Percentiles rank a stretch among this genome's conserved stretches.
These are phyloP conservation scores for Tupaia tana DNA, from an alignment of 2,113 vertebrate species.

Conservation along the genomic window DNA sequence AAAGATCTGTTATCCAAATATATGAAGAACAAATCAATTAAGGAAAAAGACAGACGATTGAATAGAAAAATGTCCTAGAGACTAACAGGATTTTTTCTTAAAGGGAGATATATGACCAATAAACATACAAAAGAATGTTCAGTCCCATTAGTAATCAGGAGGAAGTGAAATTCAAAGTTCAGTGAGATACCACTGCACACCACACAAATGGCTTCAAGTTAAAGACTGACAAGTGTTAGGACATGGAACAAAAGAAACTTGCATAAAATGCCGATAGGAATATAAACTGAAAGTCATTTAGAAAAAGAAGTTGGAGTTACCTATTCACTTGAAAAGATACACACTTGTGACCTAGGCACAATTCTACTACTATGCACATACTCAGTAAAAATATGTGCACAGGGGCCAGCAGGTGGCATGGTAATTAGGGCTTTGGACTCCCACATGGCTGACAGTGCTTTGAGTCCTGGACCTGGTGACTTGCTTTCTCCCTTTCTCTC, in stretches of 20 bases:
- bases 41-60: background rate
- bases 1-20: background rate
- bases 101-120: background rate
- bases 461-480: too few species aligned
- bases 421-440: too few species aligned
- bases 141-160: conserved; percentile 44
- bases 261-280: conserved; percentile 4
- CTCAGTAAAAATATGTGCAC: background rate
- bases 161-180: conserved; percentile 64
- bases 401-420: too few species aligned
- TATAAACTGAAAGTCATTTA: conserved; percentile 20
- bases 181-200: background rate
- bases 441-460: too few species aligned
- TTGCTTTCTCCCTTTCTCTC: too few species aligned
- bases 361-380: background rate
- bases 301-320: background rate
- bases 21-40: conserved; percentile 50
- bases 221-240: conserved; percentile 33
- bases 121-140: background rate
- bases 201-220: conserved; percentile 35
- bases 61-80: conserved; percentile 29
- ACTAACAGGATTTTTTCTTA: conserved; percentile 21
- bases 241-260: background rate
- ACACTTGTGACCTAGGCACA: background rate
- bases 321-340: background rate